These are phyloP conservation scores for Steinernema hermaphroditum DNA, from an alignment of 2,888 invertebrate species.

Conservation along the genomic window DNA sequence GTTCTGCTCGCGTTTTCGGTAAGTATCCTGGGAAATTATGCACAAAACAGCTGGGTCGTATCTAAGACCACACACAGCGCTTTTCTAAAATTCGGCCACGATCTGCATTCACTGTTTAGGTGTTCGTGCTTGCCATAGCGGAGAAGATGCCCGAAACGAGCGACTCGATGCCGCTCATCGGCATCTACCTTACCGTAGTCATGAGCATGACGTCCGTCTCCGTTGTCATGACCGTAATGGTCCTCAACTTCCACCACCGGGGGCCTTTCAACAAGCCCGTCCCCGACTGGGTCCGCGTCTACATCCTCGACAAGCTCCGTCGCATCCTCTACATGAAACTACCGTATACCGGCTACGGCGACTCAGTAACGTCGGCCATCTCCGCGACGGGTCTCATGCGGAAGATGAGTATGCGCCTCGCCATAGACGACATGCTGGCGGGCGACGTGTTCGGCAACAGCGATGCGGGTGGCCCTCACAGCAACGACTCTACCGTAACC, in stretches of 20 bases:
- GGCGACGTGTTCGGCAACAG: slow-evolving; percentile 21
- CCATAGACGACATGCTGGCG: slow-evolving; percentile 33
- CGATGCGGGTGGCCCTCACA: neutral
- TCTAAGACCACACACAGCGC: no score
- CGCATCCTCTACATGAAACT: slow-evolving; percentile 53
- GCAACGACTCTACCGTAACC: slow-evolving; percentile 25
- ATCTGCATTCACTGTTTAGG: slow-evolving; percentile 33
- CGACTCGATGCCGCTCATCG: slow-evolving; percentile 72
- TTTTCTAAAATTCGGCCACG: no score
- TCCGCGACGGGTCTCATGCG: slow-evolving; percentile 34
- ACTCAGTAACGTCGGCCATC: slow-evolving; percentile 21
- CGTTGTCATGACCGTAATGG: slow-evolving; percentile 67
- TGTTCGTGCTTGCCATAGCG: slow-evolving; percentile 72
- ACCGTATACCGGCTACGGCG: slow-evolving; percentile 33
- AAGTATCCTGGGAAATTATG: no score
- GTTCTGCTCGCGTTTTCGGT: slow-evolving; percentile 72
- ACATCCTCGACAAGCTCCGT: slow-evolving; percentile 62
- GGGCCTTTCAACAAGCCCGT: slow-evolving; percentile 70
- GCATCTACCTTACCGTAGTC: slow-evolving; percentile 72
- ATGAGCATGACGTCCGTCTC: slow-evolving; percentile 73
- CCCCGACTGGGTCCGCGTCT: slow-evolving; percentile 68
- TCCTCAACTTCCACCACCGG: slow-evolving; percentile 72
- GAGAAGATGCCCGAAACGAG: slow-evolving; percentile 73
- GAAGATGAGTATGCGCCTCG: slow-evolving; percentile 32
- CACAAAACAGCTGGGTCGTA: no score